Conservation (phyloP, 2,797 vertebrate genomes). For the Anolis apletophallus region DNA sequence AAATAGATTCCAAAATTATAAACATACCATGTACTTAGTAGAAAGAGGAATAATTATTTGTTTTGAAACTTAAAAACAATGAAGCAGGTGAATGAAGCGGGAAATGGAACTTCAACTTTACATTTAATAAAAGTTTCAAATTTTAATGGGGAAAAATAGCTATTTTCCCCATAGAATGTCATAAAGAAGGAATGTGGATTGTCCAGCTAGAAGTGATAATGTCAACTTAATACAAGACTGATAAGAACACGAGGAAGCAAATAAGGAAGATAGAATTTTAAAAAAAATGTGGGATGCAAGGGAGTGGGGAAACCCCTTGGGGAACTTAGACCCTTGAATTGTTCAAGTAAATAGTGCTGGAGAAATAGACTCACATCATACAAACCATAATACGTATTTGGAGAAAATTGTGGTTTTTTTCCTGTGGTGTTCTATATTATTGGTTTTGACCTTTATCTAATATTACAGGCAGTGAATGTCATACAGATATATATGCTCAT, state of each 20-base stretch:
- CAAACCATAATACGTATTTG: constrained; percentile 1
- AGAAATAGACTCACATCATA: neutral
- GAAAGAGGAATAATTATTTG: neutral
- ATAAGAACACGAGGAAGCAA: neutral
- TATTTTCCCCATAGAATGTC: neutral
- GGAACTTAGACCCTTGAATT: neutral
- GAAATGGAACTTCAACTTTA: neutral
- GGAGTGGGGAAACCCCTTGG: neutral
- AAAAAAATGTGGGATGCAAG: neutral
- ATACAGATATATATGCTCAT: neutral
- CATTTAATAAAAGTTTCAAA: neutral
- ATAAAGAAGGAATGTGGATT: neutral
- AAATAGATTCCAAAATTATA: neutral
- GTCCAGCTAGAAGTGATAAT: neutral
- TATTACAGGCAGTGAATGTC: neutral
- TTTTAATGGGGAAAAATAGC: neutral
- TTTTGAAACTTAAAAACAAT: neutral
- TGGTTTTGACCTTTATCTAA: constrained; percentile 13
- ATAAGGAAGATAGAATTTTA: neutral
- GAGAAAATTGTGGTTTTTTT: neutral
- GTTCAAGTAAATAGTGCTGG: neutral
- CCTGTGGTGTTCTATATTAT: neutral
- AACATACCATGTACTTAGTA: neutral
- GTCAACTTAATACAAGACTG: neutral
- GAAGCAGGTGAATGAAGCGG: neutral